Conservation (phyloP, 1,140 invertebrate species). For the Vollenhovia emeryi region DNA sequence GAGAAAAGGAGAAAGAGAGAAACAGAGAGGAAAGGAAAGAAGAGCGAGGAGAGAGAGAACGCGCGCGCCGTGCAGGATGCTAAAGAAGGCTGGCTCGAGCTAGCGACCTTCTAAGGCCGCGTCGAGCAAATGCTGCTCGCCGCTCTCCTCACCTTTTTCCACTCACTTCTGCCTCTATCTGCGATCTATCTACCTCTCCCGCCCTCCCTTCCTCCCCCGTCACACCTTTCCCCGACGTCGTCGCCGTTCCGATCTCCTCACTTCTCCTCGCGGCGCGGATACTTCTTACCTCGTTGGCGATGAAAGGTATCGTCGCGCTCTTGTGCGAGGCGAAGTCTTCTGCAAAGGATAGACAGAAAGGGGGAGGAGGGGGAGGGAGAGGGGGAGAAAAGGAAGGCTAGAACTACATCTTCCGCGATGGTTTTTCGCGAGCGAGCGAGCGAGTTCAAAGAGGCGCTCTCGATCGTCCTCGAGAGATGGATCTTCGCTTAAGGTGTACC, state of each 20-base stretch:
- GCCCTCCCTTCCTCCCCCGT: conserved; percentile 6
- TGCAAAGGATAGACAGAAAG: conserved; percentile 41
- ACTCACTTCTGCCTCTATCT: conserved; percentile 59
- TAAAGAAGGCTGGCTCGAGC: conserved; percentile 77
- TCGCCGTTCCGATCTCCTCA: conserved; percentile 59
- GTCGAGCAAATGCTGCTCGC: conserved; percentile 73
- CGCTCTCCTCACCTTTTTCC: conserved; percentile 70
- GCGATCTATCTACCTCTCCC: conserved; percentile 26
- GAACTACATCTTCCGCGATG: conserved; percentile 43
- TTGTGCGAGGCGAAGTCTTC: conserved; percentile 42
- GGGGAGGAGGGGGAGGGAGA: neutral
- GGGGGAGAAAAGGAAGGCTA: conserved; percentile 7
- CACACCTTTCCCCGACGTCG: conserved; percentile 18
- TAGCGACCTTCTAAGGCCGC: conserved; percentile 82
- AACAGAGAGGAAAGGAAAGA: neutral
- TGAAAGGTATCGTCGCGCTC: conserved; percentile 66
- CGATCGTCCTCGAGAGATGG: conserved; percentile 35
- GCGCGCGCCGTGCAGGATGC: conserved; percentile 67
- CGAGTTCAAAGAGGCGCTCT: conserved; percentile 44
- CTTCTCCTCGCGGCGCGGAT: conserved; percentile 38
- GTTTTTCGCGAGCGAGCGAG: conserved; percentile 45
- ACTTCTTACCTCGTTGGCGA: conserved; percentile 68
- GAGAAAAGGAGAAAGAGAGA: neutral
- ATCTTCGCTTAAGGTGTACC: conserved; percentile 26
- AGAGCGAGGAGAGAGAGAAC: conserved; percentile 18